These are phyloP conservation scores for Sepiola atlantica DNA, from an alignment of 2,888 invertebrate species.

Conservation along the genomic window DNA sequence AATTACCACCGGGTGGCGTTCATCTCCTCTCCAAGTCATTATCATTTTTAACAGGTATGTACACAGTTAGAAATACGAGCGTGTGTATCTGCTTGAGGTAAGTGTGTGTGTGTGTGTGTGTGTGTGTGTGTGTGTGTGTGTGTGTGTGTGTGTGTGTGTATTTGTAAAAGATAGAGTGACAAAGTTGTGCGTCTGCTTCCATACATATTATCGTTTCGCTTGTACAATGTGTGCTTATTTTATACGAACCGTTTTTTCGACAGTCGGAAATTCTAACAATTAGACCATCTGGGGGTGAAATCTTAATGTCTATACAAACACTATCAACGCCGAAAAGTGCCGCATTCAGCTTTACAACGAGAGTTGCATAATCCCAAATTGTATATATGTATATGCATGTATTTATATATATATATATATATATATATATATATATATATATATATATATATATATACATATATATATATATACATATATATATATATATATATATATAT, in stretches of 20 bases:
- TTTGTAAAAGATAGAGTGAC: too few species aligned
- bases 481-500: background rate
- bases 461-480: background rate
- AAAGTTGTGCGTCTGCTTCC: too few species aligned
- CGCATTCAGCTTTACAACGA: too few species aligned
- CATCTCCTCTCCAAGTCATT: background rate
- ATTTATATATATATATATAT: background rate
- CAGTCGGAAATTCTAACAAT: too few species aligned
- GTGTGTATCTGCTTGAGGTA: background rate
- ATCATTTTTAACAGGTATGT: background rate
- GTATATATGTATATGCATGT: background rate
- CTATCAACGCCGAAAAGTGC: too few species aligned
- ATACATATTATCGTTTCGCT: too few species aligned
- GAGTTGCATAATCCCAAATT: background rate
- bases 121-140: too few species aligned
- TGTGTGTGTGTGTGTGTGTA: too few species aligned
- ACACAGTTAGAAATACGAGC: background rate
- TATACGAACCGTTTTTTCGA: too few species aligned
- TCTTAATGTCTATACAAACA: too few species aligned
- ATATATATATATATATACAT: background rate
- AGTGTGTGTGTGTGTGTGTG: background rate
- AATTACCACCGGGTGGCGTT: background rate
- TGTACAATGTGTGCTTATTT: too few species aligned
- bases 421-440: background rate
- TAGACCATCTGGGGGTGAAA: too few species aligned